These are phyloP conservation scores for Holothuria glaberrima DNA, from an alignment of 35 echinoderm and acorn worm genomes.

Conservation along the genomic window DNA sequence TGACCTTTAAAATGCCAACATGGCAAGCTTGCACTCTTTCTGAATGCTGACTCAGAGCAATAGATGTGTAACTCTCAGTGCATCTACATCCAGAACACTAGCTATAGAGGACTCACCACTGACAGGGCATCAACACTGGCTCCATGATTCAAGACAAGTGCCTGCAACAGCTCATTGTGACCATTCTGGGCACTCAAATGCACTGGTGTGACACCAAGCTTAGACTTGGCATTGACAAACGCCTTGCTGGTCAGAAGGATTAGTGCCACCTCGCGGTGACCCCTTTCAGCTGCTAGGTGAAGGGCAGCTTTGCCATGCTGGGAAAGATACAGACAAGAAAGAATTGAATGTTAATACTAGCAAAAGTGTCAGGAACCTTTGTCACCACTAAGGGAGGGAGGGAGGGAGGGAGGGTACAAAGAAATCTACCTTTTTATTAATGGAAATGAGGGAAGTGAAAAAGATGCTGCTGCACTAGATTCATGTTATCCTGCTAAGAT, in stretches of 20 bases:
- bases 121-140: conserved; percentile 97
- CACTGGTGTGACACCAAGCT: conserved; percentile 90
- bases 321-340: not conserved
- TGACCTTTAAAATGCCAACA: no score
- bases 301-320: conserved; percentile 99
- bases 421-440: no score
- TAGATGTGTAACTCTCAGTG: no score
- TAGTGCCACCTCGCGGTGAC: conserved; percentile 80
- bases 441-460: no score
- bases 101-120: conserved; percentile 52
- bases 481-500: no score
- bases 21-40: no score
- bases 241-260: conserved; percentile 94
- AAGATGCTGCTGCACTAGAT: no score
- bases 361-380: no score
- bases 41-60: no score
- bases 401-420: no score
- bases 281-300: conserved; percentile 94
- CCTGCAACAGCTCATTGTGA: conserved; percentile 85
- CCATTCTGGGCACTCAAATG: conserved; percentile 92
- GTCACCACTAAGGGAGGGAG: no score
- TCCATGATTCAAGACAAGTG: conserved; percentile 72
- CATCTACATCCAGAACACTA: not conserved
- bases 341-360: no score
- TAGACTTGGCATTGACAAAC: conserved; percentile 99